Evolutionary conservation across 2,797 vertebrate species (phyloP).

Genomic region (Astyanax mexicanus): DNA sequence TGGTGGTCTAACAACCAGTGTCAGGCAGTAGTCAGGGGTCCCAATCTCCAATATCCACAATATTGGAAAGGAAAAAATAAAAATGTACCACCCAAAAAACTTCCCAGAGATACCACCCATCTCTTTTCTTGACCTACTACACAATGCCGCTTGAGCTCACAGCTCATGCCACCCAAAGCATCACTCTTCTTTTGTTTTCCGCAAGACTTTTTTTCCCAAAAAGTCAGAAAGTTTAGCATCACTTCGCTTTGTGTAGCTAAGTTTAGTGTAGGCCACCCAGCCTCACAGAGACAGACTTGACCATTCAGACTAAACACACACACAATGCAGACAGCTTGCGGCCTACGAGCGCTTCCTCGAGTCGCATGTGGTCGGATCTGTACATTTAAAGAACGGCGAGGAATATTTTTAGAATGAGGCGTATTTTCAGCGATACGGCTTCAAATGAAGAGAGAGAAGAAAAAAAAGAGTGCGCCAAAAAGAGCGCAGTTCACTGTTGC

Average conservation of each 20-base stretch:
- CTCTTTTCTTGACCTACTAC: background rate
- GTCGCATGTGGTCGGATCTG: constrained; percentile 12
- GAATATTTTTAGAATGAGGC: constrained; percentile 11
- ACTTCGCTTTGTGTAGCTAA: constrained; percentile 23
- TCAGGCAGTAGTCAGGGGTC: background rate
- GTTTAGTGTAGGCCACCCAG: constrained; percentile 42
- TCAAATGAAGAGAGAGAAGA: too few species aligned
- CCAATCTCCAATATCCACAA: background rate
- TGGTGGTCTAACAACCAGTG: too few species aligned
- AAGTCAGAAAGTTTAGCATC: constrained; percentile 12
- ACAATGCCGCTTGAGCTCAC: background rate
- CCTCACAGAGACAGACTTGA: constrained; percentile 26
- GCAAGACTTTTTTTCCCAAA: background rate
- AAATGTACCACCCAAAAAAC: background rate
- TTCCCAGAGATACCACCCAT: background rate
- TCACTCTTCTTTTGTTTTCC: background rate
- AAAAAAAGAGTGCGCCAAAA: background rate
- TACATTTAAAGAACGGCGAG: background rate
- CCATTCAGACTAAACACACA: constrained; percentile 35
- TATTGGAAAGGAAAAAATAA: background rate
- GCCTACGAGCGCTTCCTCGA: constrained; percentile 13
- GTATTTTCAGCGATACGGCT: background rate
- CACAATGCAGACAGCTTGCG: constrained; percentile 14
- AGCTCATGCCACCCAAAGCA: background rate
- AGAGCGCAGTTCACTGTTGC: background rate